Evolutionary conservation across 2,888 invertebrate genomes (phyloP).

Genomic region (Cantharis rustica): DNA sequence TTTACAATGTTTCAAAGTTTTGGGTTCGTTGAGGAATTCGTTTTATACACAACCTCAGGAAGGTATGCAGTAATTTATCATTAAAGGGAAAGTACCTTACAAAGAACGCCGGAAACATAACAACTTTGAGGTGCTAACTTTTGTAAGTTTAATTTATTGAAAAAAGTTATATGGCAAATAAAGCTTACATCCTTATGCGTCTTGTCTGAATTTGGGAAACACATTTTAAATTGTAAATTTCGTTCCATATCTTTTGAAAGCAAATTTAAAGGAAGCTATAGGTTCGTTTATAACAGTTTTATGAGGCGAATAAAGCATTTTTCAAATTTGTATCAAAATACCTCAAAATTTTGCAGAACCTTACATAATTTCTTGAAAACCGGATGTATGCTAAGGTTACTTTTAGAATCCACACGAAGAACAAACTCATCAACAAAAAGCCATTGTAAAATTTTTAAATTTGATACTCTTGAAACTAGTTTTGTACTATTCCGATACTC

Average conservation of each 20-base stretch:
- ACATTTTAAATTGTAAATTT: constrained; percentile 4
- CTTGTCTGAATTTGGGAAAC: constrained; percentile 12
- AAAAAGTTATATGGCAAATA: constrained; percentile 15
- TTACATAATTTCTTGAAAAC: not conserved
- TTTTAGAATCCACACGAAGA: not conserved
- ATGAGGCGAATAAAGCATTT: not conserved
- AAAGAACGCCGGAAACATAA: constrained; percentile 26
- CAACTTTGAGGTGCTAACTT: constrained; percentile 27
- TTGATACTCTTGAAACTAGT: not conserved
- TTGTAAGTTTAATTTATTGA: constrained; percentile 25
- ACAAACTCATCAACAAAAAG: not conserved
- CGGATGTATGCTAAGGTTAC: not conserved
- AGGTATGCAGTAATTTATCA: constrained; percentile 35
- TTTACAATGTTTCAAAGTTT: constrained; percentile 7
- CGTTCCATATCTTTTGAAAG: not conserved
- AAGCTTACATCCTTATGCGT: constrained; percentile 15
- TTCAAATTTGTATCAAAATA: not conserved
- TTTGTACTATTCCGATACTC: not conserved
- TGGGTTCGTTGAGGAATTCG: constrained; percentile 30
- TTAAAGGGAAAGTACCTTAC: constrained; percentile 18
- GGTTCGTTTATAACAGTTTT: not conserved
- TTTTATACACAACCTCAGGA: constrained; percentile 31
- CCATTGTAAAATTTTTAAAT: not conserved
- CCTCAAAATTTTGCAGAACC: not conserved
- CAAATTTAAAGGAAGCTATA: not conserved